phyloP scores from a whole-genome alignment of 2,797 vertebrate species.

The Rhinophrynus dorsalis region DNA sequence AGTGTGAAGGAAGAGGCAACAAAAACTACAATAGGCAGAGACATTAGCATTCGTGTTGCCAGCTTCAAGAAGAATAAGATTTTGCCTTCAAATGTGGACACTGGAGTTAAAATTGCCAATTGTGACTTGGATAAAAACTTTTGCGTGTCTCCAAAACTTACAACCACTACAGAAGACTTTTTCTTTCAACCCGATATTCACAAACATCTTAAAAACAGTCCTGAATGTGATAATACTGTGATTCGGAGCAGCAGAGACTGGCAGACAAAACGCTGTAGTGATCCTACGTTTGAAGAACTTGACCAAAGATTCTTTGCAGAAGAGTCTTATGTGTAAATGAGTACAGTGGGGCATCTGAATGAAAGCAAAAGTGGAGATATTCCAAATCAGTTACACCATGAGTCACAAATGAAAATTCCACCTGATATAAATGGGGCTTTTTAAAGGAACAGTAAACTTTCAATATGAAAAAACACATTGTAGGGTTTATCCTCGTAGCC shows the following conservation, averaged over 20 bases:
- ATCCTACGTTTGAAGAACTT: conserved; percentile 77
- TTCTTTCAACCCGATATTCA: conserved; percentile 65
- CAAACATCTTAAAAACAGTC: conserved; percentile 62
- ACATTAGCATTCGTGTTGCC: conserved; percentile 31
- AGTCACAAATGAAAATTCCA: too few species aligned
- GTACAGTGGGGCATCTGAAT: neutral
- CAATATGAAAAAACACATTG: too few species aligned
- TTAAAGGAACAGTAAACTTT: too few species aligned
- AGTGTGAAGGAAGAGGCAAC: conserved; percentile 50
- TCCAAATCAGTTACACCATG: neutral
- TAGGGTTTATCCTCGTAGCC: too few species aligned
- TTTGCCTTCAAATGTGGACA: conserved; percentile 48
- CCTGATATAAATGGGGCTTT: too few species aligned
- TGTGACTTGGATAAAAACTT: conserved; percentile 53
- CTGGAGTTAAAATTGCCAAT: conserved; percentile 54
- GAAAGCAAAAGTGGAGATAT: too few species aligned
- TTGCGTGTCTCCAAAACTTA: conserved; percentile 67
- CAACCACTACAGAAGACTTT: conserved; percentile 63
- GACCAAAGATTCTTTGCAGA: conserved; percentile 82
- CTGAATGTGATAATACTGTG: conserved; percentile 67
- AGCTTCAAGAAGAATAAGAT: conserved; percentile 38
- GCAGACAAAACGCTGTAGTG: conserved; percentile 73
- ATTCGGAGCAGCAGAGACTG: conserved; percentile 71
- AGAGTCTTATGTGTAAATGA: conserved; percentile 80
- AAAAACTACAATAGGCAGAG: conserved; percentile 26